Conservation (phyloP, 2,113 vertebrate genomes). For the Empidonax traillii region DNA sequence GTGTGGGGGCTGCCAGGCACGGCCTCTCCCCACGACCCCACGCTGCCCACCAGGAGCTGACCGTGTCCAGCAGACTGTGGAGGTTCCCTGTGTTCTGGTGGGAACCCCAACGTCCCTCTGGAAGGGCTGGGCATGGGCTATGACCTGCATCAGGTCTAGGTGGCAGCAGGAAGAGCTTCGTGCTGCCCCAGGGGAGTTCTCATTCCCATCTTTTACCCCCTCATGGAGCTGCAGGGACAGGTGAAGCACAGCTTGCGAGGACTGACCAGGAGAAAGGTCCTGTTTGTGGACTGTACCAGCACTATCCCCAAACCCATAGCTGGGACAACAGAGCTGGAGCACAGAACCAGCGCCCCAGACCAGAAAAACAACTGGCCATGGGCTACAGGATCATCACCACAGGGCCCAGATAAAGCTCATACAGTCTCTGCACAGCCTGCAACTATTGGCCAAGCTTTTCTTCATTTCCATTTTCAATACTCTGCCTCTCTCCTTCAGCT, state of each 20-base stretch:
- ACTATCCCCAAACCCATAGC: neutral
- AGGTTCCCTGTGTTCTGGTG: neutral
- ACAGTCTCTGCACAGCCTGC: neutral
- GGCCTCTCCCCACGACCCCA: neutral
- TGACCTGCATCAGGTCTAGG: fast-evolving
- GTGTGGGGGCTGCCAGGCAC: neutral
- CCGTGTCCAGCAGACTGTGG: fast-evolving
- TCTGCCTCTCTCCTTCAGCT: neutral
- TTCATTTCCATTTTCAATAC: neutral
- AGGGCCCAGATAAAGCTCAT: neutral
- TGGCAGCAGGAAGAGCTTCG: neutral
- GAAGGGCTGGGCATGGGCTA: neutral
- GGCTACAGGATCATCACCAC: neutral
- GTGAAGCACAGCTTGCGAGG: neutral
- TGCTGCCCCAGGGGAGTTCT: neutral
- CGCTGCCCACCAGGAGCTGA: neutral
- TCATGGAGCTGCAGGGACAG: neutral
- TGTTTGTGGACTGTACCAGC: neutral
- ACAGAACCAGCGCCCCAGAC: neutral
- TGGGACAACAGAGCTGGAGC: neutral
- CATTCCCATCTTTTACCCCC: neutral
- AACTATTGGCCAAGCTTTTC: neutral
- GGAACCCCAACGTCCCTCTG: neutral
- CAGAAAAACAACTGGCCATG: neutral
- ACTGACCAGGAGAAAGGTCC: neutral